A percentile compares a stretch with the other conserved stretches of the same genome.
Conservation (phyloP, 2,888 invertebrate species). For the Plemyria rubiginata region DNA sequence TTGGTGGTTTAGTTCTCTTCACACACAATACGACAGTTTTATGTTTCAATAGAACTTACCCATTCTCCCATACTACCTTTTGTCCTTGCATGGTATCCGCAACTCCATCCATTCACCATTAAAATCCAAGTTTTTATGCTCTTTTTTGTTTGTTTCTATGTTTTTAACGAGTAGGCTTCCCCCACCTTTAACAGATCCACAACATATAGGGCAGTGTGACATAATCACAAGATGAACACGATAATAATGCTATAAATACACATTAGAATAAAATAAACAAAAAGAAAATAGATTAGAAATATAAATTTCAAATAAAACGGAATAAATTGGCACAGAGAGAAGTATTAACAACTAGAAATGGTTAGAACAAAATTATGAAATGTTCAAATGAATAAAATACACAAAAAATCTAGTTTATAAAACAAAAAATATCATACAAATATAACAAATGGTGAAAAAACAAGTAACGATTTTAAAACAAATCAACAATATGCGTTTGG, state of each 20-base stretch:
- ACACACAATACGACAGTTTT: slow-evolving; percentile 18
- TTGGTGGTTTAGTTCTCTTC: slow-evolving; percentile 4
- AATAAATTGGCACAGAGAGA: slow-evolving; percentile 16
- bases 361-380: slow-evolving; percentile 10
- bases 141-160: slow-evolving; percentile 48
- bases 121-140: slow-evolving; percentile 47
- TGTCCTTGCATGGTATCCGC: slow-evolving; percentile 36
- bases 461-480: slow-evolving; percentile 1
- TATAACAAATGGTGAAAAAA: slow-evolving; percentile 1
- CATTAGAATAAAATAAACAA: slow-evolving; percentile 45
- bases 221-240: slow-evolving; percentile 62
- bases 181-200: slow-evolving; percentile 82
- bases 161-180: slow-evolving; percentile 57
- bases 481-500: neutral
- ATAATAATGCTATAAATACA: slow-evolving; percentile 56
- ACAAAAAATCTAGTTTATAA: slow-evolving; percentile 17
- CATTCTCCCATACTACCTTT: slow-evolving; percentile 54
- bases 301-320: slow-evolving; percentile 27
- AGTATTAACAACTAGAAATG: slow-evolving; percentile 11
- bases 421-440: neutral
- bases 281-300: slow-evolving; percentile 39
- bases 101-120: slow-evolving; percentile 43
- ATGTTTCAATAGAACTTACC: slow-evolving; percentile 53
- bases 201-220: slow-evolving; percentile 65
- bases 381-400: slow-evolving; percentile 12